Evolutionary conservation across 2,888 invertebrate species (phyloP).

Genomic region (Cheilosia vulpina): DNA sequence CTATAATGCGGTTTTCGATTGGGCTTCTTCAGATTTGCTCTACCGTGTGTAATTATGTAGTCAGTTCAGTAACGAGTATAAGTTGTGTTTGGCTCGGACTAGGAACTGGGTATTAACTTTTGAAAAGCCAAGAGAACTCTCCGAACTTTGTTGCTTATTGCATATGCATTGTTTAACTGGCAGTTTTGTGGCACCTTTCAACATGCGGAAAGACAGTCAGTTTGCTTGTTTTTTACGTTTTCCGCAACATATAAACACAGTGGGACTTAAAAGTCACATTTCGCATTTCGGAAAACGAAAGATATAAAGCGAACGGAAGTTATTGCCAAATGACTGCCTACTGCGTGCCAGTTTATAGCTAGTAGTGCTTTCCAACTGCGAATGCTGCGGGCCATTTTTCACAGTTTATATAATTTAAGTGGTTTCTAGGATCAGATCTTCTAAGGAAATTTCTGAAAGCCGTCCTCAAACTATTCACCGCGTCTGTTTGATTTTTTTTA

Average conservation of each 20-base stretch:
- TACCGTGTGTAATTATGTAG: background rate
- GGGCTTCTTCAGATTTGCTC: no score
- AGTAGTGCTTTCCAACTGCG: no score
- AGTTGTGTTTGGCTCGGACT: background rate
- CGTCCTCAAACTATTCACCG: slow-evolving; percentile 11
- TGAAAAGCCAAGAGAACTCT: slow-evolving; percentile 46
- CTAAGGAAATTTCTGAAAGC: background rate
- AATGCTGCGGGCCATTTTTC: no score
- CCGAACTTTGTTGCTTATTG: slow-evolving; percentile 50
- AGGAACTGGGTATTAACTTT: slow-evolving; percentile 27
- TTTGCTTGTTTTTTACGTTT: no score
- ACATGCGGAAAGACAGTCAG: background rate
- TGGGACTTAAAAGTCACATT: no score
- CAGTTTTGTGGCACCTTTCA: slow-evolving; percentile 42
- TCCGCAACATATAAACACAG: no score
- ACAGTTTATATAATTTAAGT: no score
- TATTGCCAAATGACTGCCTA: no score
- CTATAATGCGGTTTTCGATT: no score
- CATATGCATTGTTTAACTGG: slow-evolving; percentile 55
- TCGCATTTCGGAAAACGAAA: no score
- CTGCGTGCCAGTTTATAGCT: no score
- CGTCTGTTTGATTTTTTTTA: slow-evolving; percentile 39
- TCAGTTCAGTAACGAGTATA: background rate
- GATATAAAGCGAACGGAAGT: no score
- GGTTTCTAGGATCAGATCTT: background rate